These are phyloP conservation scores for Pseudorhiza aurosa DNA, from an alignment of 30 jellyfish, hydroid and myxozoan species.

Conservation along the genomic window DNA sequence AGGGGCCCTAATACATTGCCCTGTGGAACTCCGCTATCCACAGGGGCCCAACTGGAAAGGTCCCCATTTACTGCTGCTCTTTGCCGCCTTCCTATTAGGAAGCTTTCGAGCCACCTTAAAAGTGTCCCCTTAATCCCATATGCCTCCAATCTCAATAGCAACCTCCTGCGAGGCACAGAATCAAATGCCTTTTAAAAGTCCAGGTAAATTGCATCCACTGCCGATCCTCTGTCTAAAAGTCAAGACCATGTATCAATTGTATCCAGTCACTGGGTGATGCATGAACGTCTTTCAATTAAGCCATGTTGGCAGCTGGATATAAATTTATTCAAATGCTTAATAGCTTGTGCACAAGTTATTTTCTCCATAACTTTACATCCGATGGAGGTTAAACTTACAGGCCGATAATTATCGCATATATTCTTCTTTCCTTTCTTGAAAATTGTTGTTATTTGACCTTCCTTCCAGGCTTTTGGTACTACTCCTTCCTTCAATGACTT, in stretches of 20 bases:
- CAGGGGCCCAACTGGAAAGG: not conserved
- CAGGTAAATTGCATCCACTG: slow-evolving; percentile 31
- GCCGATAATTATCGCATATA: slow-evolving; percentile 17
- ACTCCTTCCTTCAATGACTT: slow-evolving; percentile 21
- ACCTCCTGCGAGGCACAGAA: slow-evolving; percentile 42
- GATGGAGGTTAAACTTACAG: slow-evolving; percentile 41
- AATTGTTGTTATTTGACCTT: slow-evolving; percentile 22
- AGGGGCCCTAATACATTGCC: slow-evolving; percentile 6
- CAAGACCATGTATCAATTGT: slow-evolving; percentile 44
- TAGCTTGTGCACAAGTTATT: slow-evolving; percentile 1
- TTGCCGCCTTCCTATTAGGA: slow-evolving; percentile 25
- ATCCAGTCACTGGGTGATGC: slow-evolving; percentile 43
- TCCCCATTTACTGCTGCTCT: slow-evolving; percentile 21
- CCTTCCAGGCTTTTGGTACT: slow-evolving; percentile 41
- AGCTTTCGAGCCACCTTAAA: slow-evolving; percentile 19
- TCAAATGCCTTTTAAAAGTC: slow-evolving; percentile 40
- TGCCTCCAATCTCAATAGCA: slow-evolving; percentile 23
- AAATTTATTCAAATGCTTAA: slow-evolving; percentile 20
- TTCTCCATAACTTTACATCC: slow-evolving; percentile 27
- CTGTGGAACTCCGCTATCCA: slow-evolving; percentile 3
- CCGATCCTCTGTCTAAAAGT: slow-evolving; percentile 37
- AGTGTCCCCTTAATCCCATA: slow-evolving; percentile 35
- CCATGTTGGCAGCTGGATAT: slow-evolving; percentile 36
- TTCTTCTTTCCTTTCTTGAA: slow-evolving; percentile 7
- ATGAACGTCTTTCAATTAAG: slow-evolving; percentile 6